Evolutionary conservation across 2,888 invertebrate species (phyloP).

Genomic region (Glyphotaelius pellucidus): DNA sequence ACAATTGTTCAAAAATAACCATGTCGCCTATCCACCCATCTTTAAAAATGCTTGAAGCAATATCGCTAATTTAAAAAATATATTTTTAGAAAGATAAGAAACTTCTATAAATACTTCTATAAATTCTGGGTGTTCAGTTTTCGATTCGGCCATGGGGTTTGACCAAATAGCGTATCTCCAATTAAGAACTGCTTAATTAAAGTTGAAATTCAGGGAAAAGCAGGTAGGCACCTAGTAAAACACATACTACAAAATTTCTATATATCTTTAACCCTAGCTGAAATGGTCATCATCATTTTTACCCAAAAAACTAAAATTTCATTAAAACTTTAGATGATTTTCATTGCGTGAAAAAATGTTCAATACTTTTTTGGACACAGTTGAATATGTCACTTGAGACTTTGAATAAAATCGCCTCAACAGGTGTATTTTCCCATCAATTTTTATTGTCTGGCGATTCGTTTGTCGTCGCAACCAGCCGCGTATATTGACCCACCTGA

Average conservation of each 20-base stretch:
- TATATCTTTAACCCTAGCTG: background rate
- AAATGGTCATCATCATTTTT: background rate
- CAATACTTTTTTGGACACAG: background rate
- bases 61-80: too few relatives aligned
- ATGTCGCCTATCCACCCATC: too few relatives aligned
- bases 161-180: too few relatives aligned
- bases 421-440: conserved; percentile 37
- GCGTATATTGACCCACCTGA: conserved; percentile 34
- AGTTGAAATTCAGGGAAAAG: background rate
- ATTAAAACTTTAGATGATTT: background rate
- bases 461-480: background rate
- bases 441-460: conserved; percentile 21
- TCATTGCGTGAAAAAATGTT: background rate
- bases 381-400: conserved; percentile 15
- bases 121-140: too few relatives aligned
- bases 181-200: too few relatives aligned
- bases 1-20: too few relatives aligned
- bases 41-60: too few relatives aligned
- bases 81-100: too few relatives aligned
- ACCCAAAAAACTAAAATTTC: background rate
- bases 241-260: background rate
- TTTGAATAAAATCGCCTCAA: background rate
- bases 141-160: too few relatives aligned
- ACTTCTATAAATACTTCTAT: too few relatives aligned
- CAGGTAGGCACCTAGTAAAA: background rate